Percentiles rank a stretch among this genome's conserved stretches.
phyloP scores from a whole-genome alignment of 2,888 invertebrate species.

The Pycnomerus fuliginosus region DNA sequence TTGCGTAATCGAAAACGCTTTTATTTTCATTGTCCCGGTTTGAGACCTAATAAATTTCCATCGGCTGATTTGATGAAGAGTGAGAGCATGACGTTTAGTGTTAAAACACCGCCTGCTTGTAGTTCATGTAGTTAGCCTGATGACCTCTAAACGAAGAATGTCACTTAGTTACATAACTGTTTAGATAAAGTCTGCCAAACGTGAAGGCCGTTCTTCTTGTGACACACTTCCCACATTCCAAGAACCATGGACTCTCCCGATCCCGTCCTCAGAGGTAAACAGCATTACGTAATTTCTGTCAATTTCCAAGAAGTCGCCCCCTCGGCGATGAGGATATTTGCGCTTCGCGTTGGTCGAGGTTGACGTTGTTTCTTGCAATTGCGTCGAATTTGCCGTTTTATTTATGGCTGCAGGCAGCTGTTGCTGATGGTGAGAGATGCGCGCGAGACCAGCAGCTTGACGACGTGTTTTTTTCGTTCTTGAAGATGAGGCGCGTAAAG shows the following conservation, averaged over 20 bases:
- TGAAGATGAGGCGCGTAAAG: constrained; percentile 29
- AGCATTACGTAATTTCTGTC: background rate
- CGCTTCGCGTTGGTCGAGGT: too few relatives aligned
- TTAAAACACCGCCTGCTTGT: constrained; percentile 31
- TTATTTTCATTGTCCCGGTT: constrained; percentile 6
- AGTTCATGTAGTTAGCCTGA: constrained; percentile 29
- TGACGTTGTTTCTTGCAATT: background rate
- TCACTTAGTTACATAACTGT: constrained; percentile 42
- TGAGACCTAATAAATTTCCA: constrained; percentile 3
- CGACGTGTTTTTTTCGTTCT: constrained; percentile 16
- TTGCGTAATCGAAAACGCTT: too few relatives aligned
- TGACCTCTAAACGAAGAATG: constrained; percentile 45
- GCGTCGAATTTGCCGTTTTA: constrained; percentile 1
- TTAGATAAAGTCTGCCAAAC: constrained; percentile 36
- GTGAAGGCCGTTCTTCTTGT: constrained; percentile 42
- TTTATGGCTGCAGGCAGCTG: background rate
- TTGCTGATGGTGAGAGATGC: background rate
- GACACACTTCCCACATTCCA: constrained; percentile 1
- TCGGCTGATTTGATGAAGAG: constrained; percentile 15
- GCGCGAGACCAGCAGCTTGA: constrained; percentile 7
- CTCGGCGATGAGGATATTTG: background rate
- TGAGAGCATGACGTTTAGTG: constrained; percentile 30
- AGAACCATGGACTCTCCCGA: too few relatives aligned
- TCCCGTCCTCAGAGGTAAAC: too few relatives aligned
- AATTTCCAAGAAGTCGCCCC: background rate